These are phyloP conservation scores for Megalopta genalis DNA, from an alignment of 1,140 invertebrate genomes.

Conservation along the genomic window DNA sequence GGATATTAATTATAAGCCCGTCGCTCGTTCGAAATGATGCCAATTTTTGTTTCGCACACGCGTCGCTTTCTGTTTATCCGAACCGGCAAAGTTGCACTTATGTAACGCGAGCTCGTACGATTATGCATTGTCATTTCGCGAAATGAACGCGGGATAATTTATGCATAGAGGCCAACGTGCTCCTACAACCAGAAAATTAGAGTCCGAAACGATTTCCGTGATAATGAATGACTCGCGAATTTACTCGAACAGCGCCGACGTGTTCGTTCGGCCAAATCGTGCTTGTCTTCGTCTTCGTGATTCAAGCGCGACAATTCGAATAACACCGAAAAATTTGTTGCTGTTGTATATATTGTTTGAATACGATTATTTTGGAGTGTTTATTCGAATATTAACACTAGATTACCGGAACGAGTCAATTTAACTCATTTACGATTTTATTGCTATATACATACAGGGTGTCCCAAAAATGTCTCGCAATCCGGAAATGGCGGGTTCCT, in stretches of 20 bases:
- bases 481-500: no score
- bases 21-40: neutral
- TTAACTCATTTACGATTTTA: no score
- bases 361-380: neutral
- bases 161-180: neutral
- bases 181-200: neutral
- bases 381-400: no score
- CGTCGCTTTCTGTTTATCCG: neutral
- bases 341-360: neutral
- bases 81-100: neutral
- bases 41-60: neutral
- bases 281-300: neutral
- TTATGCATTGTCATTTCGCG: neutral
- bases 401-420: no score
- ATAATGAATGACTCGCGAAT: neutral
- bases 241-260: neutral
- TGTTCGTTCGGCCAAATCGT: neutral
- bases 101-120: neutral
- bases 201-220: neutral
- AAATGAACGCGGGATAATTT: slow-evolving; percentile 8
- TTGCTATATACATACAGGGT: no score
- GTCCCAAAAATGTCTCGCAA: no score
- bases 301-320: neutral
- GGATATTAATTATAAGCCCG: neutral
- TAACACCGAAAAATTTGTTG: no score